Conservation (phyloP, 2,113 vertebrate genomes). For the Madoqua kirkii region DNA sequence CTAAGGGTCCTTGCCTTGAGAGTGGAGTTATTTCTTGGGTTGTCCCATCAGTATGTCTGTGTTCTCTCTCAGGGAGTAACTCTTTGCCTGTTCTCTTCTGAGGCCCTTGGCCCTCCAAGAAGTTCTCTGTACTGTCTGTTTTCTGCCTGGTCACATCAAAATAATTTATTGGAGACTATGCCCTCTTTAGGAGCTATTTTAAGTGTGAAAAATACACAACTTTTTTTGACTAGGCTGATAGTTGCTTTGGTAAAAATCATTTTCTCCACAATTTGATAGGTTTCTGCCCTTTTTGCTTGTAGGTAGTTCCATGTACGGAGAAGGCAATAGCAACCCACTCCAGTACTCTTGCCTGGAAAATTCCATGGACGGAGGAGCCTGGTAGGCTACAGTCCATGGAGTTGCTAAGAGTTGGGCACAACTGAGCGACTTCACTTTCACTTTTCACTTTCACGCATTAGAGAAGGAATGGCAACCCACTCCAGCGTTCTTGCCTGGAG, state of each 20-base stretch:
- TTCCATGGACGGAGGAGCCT: too few relatives aligned
- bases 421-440: too few relatives aligned
- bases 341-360: too few relatives aligned
- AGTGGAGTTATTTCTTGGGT: not conserved
- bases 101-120: not conserved
- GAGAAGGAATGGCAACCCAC: too few relatives aligned
- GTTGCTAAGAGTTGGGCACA: too few relatives aligned
- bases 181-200: not conserved
- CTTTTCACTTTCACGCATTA: too few relatives aligned
- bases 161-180: not conserved
- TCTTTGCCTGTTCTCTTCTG: not conserved
- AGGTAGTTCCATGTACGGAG: not conserved
- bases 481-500: too few relatives aligned
- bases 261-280: slow-evolving; percentile 7
- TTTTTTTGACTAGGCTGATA: not conserved
- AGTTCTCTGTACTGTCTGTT: not conserved
- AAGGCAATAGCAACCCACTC: too few relatives aligned
- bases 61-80: not conserved
- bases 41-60: too few relatives aligned
- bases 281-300: not conserved
- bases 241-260: not conserved
- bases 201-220: not conserved
- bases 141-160: not conserved
- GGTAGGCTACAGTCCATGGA: too few relatives aligned
- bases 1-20: not conserved